phyloP scores from a whole-genome alignment of 1,140 invertebrate species.

The Drosophila orena region DNA sequence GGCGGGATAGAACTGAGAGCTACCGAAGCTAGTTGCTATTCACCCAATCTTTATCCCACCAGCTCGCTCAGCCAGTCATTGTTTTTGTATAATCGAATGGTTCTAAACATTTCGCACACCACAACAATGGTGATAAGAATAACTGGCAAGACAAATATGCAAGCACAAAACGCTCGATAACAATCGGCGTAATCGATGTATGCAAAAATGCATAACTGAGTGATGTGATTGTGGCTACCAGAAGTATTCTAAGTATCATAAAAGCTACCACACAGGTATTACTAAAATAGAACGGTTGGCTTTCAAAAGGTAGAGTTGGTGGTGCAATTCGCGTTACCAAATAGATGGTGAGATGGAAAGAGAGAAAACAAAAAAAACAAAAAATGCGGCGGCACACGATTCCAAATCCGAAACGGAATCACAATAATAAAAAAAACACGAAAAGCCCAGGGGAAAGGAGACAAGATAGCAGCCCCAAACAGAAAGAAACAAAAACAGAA shows the following conservation, averaged over 20 bases:
- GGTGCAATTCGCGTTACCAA: conserved; percentile 70
- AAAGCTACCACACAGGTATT: not conserved
- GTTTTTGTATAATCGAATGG: conserved; percentile 47
- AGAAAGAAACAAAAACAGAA: conserved; percentile 49
- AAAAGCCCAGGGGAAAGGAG: not conserved
- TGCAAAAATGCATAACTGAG: not conserved
- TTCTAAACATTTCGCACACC: conserved; percentile 36
- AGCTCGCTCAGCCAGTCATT: not conserved
- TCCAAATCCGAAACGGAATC: conserved; percentile 31
- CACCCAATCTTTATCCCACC: conserved; percentile 23
- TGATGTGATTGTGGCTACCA: not conserved
- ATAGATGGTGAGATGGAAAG: conserved; percentile 66
- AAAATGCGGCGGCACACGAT: conserved; percentile 17
- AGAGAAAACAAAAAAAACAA: conserved; percentile 15
- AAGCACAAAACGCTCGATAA: no score
- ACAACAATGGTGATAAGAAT: conserved; percentile 13
- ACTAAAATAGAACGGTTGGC: conserved; percentile 3
- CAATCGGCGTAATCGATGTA: not conserved
- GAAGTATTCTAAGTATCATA: no score
- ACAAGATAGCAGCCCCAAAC: conserved; percentile 45
- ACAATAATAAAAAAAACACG: conserved; percentile 38
- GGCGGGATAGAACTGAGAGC: not conserved
- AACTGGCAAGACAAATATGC: not conserved
- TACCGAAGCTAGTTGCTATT: conserved; percentile 7
- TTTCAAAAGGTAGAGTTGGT: conserved; percentile 5